Evolutionary conservation across 2,797 vertebrate species (phyloP).

Genomic region (Spondyliosoma cantharus): DNA sequence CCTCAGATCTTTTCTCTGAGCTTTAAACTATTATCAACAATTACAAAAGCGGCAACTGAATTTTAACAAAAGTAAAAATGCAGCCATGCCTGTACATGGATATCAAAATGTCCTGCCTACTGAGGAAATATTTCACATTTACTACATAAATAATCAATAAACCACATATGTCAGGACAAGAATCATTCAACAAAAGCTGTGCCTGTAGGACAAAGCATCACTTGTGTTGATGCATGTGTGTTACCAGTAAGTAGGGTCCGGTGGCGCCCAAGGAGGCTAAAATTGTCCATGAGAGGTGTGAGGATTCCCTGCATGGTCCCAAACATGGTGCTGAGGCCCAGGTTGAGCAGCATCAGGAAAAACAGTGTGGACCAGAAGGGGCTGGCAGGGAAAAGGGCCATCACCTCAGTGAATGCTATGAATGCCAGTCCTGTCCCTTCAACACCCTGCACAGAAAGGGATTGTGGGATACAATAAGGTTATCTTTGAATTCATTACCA

Average conservation of each 20-base stretch:
- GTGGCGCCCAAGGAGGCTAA: constrained; percentile 86
- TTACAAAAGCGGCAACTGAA: too few species aligned
- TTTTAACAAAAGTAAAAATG: too few species aligned
- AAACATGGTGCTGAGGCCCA: constrained; percentile 98
- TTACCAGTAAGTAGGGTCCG: constrained; percentile 83
- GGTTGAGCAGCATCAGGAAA: constrained; percentile 97
- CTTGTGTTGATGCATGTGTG: neutral
- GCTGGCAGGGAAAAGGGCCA: constrained; percentile 95
- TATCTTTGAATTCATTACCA: too few species aligned
- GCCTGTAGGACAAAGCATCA: neutral
- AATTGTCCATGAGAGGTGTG: constrained; percentile 96
- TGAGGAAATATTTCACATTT: neutral
- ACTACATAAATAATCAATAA: neutral
- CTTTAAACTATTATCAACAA: too few species aligned
- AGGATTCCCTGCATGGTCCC: constrained; percentile 98
- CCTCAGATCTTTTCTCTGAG: too few species aligned
- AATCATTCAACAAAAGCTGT: neutral
- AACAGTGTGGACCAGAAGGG: constrained; percentile 98
- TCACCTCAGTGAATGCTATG: constrained; percentile 98
- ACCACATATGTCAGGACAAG: neutral
- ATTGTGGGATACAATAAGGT: too few species aligned
- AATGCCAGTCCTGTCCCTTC: constrained; percentile 98
- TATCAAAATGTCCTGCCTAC: neutral
- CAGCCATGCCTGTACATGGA: neutral
- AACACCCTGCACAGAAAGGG: constrained; percentile 84